Conservation (phyloP, 2,113 vertebrate species). For the Pygoscelis adeliae region DNA sequence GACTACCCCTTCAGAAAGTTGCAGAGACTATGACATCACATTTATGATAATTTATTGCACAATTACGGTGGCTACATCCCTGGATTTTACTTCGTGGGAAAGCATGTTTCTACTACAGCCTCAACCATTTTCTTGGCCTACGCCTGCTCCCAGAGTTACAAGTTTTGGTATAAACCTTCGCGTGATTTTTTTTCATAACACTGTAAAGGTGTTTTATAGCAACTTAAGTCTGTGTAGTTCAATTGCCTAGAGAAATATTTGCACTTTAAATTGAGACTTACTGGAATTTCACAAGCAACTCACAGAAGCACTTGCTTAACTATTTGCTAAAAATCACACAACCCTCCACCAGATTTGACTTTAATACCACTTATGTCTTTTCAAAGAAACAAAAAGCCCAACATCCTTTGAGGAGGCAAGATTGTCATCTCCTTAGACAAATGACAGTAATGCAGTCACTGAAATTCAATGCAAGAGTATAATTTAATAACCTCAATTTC, state of each 20-base stretch:
- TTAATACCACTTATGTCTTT: background rate
- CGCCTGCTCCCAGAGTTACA: background rate
- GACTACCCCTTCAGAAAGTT: conserved; percentile 49
- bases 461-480: background rate
- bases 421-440: background rate
- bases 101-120: background rate
- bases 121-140: background rate
- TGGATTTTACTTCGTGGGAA: conserved; percentile 38
- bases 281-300: background rate
- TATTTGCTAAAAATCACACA: background rate
- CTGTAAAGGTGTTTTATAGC: background rate
- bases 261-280: background rate
- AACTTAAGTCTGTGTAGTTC: background rate
- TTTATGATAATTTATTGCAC: conserved; percentile 49
- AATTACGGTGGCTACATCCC: conserved; percentile 24
- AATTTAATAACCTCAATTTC: background rate
- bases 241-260: background rate
- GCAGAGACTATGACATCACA: conserved; percentile 53
- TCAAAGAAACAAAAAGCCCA: background rate
- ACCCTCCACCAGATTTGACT: background rate
- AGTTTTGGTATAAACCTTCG: background rate
- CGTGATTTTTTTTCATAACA: background rate
- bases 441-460: background rate
- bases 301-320: background rate
- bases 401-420: background rate